Percentiles rank a stretch among this genome's conserved stretches.
Conservation (phyloP, 2,888 invertebrate genomes). For the Ashinkailepas kermadecensis region DNA sequence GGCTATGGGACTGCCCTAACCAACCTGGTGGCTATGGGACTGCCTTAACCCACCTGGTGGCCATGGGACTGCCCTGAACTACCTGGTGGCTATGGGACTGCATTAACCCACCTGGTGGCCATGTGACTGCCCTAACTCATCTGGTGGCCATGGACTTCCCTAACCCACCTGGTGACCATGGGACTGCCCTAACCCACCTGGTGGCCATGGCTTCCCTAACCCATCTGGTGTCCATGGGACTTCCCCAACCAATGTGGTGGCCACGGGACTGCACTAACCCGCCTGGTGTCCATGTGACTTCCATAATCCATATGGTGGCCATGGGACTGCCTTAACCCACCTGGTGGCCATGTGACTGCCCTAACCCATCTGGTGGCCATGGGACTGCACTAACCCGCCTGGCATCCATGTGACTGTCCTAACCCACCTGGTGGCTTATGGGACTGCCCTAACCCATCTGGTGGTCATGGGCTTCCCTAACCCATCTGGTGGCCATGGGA, state of each 20-base stretch:
- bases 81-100: too few species aligned
- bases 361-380: not conserved
- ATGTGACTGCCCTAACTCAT: too few species aligned
- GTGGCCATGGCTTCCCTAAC: not conserved
- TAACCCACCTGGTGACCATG: too few species aligned
- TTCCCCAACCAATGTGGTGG: too few species aligned
- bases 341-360: too few species aligned
- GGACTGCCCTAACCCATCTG: not conserved
- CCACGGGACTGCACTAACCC: too few species aligned
- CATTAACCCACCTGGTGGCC: too few species aligned
- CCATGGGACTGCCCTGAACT: not conserved
- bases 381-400: not conserved
- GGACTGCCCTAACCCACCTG: too few species aligned
- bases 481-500: not conserved
- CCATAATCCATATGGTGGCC: not conserved
- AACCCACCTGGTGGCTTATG: not conserved
- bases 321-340: too few species aligned
- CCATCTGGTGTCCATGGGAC: not conserved
- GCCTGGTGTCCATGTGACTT: too few species aligned
- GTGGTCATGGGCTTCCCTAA: not conserved
- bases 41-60: not conserved
- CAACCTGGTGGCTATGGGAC: not conserved
- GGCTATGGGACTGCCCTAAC: not conserved
- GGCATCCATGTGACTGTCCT: too few species aligned
- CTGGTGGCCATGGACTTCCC: too few species aligned